Percentiles rank a stretch among this genome's conserved stretches.
Evolutionary conservation across 1,140 invertebrate species (phyloP).

Genomic region (Anadara kagoshimensis): DNA sequence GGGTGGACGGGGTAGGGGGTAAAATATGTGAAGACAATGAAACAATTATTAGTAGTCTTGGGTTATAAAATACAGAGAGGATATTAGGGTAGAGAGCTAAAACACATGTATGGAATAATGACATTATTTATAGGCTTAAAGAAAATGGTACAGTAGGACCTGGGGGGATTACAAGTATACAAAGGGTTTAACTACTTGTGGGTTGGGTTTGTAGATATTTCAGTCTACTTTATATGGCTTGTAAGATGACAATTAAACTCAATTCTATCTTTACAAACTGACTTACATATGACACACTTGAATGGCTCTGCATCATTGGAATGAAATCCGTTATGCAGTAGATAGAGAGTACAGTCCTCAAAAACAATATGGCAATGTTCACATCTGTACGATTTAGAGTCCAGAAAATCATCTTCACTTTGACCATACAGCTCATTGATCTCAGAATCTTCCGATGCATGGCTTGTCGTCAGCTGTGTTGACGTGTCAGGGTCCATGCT

Average conservation of each 20-base stretch:
- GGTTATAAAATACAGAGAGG: no score
- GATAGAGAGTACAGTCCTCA: slow-evolving; percentile 67
- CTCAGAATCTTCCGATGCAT: slow-evolving; percentile 41
- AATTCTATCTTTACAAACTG: slow-evolving; percentile 63
- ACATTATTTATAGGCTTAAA: no score
- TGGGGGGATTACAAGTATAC: no score
- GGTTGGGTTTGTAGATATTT: no score
- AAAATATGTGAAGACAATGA: no score
- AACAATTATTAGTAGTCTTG: no score
- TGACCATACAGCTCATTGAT: slow-evolving; percentile 23
- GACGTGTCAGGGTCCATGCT: slow-evolving; percentile 40
- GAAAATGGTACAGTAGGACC: no score
- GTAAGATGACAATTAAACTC: slow-evolving; percentile 71
- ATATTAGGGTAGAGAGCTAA: no score
- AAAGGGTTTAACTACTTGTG: no score
- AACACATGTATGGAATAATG: no score
- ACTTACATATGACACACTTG: slow-evolving; percentile 65
- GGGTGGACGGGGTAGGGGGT: no score
- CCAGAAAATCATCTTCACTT: slow-evolving; percentile 44
- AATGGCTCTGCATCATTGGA: slow-evolving; percentile 66
- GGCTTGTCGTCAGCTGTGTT: slow-evolving; percentile 43
- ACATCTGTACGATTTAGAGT: slow-evolving; percentile 63
- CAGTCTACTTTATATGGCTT: slow-evolving; percentile 64
- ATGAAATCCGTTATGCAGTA: slow-evolving; percentile 70
- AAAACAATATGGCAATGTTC: slow-evolving; percentile 69